A percentile compares a stretch with the other conserved stretches of the same genome.
phyloP scores from a whole-genome alignment of 2,113 vertebrate species.

The Mola mola region DNA sequence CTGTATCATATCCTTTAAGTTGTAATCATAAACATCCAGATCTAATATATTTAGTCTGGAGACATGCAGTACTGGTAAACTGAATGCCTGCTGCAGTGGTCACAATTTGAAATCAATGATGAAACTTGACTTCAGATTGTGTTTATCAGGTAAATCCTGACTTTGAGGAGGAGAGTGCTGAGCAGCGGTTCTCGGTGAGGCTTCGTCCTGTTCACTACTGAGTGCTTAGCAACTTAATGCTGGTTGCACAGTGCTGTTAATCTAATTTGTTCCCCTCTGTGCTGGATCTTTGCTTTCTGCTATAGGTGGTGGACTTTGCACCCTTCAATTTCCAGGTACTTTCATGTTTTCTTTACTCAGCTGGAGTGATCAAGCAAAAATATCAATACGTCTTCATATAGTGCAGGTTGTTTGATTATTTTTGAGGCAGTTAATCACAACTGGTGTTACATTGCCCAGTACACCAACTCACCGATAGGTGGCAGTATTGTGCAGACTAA shows the following conservation, averaged over 20 bases:
- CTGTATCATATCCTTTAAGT: too few relatives aligned
- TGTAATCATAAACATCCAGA: too few relatives aligned
- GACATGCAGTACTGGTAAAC: neutral
- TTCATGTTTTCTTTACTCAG: slow-evolving; percentile 19
- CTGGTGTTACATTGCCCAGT: slow-evolving; percentile 52
- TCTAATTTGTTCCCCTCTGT: slow-evolving; percentile 20
- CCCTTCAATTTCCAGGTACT: slow-evolving; percentile 86
- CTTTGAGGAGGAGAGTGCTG: slow-evolving; percentile 93
- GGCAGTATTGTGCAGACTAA: slow-evolving; percentile 47
- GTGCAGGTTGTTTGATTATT: neutral
- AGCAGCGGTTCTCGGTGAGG: slow-evolving; percentile 93
- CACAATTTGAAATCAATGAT: neutral
- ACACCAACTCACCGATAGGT: slow-evolving; percentile 35
- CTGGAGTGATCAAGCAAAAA: neutral
- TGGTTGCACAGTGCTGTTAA: neutral
- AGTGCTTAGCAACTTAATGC: slow-evolving; percentile 12
- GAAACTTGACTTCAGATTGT: slow-evolving; percentile 12
- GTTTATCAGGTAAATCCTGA: slow-evolving; percentile 91
- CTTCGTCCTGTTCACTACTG: too few relatives aligned
- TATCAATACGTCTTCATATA: neutral
- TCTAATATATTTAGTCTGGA: too few relatives aligned
- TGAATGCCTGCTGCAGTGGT: neutral
- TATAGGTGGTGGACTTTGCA: slow-evolving; percentile 83
- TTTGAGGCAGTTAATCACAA: slow-evolving; percentile 41
- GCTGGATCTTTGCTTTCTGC: slow-evolving; percentile 60